A percentile compares a stretch with the other conserved stretches of the same genome.
Conservation (phyloP, 2,113 vertebrate species). For the Amphiprion ocellaris region DNA sequence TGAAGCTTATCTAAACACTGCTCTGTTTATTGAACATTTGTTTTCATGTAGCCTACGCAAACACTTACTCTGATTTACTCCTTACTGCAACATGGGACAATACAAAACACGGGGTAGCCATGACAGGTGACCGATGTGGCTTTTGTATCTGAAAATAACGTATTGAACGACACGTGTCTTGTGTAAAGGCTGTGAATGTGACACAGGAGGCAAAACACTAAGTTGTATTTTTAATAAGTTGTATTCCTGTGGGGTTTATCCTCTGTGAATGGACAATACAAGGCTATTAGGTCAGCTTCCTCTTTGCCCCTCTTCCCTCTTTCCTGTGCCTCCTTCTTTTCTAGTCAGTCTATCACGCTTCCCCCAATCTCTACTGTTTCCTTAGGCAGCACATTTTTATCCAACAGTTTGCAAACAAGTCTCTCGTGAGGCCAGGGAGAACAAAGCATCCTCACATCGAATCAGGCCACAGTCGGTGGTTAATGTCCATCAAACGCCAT, state of each 20-base stretch:
- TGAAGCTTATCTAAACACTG: neutral
- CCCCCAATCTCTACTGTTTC: neutral
- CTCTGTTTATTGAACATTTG: neutral
- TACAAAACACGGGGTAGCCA: neutral
- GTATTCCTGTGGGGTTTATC: slow-evolving; percentile 18
- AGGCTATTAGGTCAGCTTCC: slow-evolving; percentile 56
- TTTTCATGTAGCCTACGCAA: neutral
- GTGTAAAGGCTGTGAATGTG: neutral
- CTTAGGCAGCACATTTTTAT: slow-evolving; percentile 25
- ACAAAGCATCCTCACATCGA: slow-evolving; percentile 32
- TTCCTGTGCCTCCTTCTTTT: slow-evolving; percentile 51
- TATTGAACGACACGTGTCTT: neutral
- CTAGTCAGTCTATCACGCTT: slow-evolving; percentile 4
- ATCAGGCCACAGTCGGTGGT: slow-evolving; percentile 16
- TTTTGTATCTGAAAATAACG: neutral
- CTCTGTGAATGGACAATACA: slow-evolving; percentile 43
- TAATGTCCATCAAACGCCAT: slow-evolving; percentile 14
- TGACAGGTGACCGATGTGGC: neutral
- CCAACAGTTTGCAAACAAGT: slow-evolving; percentile 18
- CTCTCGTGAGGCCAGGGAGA: neutral
- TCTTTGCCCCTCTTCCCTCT: slow-evolving; percentile 44
- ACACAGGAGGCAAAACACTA: slow-evolving; percentile 10
- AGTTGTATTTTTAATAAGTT: slow-evolving; percentile 37
- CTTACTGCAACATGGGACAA: neutral
- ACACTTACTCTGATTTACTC: neutral